Evolutionary conservation across 1,140 invertebrate genomes (phyloP).

Genomic region (Rhopalosiphum maidis): DNA sequence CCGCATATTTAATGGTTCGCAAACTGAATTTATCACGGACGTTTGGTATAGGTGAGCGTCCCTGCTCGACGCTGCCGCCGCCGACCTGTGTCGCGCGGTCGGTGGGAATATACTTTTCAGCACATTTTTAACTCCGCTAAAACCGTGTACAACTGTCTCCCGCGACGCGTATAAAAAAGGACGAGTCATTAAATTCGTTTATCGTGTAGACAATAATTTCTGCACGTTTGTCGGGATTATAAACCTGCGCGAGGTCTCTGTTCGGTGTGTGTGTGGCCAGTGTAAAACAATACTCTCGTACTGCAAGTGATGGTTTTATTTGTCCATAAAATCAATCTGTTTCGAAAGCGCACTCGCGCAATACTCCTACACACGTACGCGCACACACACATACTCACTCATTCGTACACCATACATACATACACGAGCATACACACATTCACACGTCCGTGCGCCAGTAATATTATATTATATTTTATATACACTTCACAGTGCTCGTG

Average conservation of each 20-base stretch:
- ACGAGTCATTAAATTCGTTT: constrained; percentile 43
- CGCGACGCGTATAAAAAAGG: not conserved
- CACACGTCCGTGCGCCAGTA: not conserved
- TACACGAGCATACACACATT: not conserved
- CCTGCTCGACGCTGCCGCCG: not conserved
- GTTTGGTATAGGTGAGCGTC: not conserved
- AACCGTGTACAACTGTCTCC: not conserved
- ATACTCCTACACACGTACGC: not conserved
- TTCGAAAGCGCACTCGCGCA: not conserved
- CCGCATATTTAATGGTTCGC: constrained; percentile 36
- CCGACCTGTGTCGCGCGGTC: not conserved
- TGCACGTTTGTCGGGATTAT: constrained; percentile 15
- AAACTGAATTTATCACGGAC: constrained; percentile 24
- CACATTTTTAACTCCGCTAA: constrained; percentile 9
- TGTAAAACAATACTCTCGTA: constrained; percentile 38
- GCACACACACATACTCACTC: not conserved
- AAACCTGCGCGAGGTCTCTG: not conserved
- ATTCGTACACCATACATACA: too few relatives aligned
- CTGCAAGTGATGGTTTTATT: not conserved
- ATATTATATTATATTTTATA: not conserved
- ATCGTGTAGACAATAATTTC: constrained; percentile 9
- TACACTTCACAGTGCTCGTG: not conserved
- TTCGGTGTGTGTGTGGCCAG: not conserved
- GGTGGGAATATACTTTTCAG: constrained; percentile 20
- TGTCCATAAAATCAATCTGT: constrained; percentile 45